Evolutionary conservation across 2,888 invertebrate species (phyloP).

Genomic region (Oscheius myriophilus): DNA sequence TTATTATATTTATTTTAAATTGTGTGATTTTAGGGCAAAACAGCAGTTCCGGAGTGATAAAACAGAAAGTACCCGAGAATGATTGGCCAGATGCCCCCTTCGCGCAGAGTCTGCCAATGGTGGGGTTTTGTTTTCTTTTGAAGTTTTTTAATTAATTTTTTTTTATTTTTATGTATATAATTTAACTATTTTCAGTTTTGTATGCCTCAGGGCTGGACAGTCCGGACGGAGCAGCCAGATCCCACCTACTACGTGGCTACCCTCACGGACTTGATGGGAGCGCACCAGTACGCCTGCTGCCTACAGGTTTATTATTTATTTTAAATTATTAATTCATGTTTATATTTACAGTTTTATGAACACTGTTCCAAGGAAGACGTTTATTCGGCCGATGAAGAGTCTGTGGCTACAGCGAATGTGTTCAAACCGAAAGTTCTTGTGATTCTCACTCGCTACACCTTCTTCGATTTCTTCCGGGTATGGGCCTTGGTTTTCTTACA

Average conservation of each 20-base stretch:
- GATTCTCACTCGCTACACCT: conserved; percentile 24
- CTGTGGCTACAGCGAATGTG: neutral
- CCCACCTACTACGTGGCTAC: conserved; percentile 27
- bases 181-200: conserved; percentile 27
- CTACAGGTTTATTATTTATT: conserved; percentile 15
- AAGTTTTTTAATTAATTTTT: no score
- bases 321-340: neutral
- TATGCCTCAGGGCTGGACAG: conserved; percentile 30
- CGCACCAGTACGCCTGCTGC: conserved; percentile 31
- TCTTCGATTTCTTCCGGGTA: conserved; percentile 32
- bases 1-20: neutral
- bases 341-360: conserved; percentile 18
- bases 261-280: conserved; percentile 31
- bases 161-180: neutral
- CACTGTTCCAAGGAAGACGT: neutral
- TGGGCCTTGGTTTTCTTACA: no score
- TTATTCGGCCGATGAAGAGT: conserved; percentile 3
- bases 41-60: conserved; percentile 21
- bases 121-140: neutral
- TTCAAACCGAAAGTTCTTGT: conserved; percentile 30
- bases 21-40: conserved; percentile 21
- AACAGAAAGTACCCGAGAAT: conserved; percentile 21
- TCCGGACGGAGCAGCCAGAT: conserved; percentile 9
- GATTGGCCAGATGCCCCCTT: conserved; percentile 32
- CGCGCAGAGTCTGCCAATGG: conserved; percentile 25